Conservation (phyloP, 2,113 vertebrate genomes). For the Sorex araneus region DNA sequence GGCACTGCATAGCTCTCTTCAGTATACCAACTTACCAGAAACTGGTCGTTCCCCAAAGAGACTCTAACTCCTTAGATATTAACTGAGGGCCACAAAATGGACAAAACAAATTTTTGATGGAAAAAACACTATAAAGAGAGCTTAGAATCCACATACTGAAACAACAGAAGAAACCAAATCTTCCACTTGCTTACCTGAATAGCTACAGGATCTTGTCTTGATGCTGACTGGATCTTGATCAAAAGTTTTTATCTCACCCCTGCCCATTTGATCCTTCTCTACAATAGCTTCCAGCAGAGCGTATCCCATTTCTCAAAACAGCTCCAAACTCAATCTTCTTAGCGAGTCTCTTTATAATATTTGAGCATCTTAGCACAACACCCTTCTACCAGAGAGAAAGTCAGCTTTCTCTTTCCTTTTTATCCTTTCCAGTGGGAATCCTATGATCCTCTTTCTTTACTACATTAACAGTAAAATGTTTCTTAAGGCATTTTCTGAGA, state of each 20-base stretch:
- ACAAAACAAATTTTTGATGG: background rate
- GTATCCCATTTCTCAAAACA: background rate
- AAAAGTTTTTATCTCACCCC: background rate
- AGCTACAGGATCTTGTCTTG: background rate
- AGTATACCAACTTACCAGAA: background rate
- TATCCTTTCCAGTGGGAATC: background rate
- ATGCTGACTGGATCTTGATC: background rate
- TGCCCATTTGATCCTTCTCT: background rate
- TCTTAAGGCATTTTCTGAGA: slow-evolving; percentile 11
- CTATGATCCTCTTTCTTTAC: slow-evolving; percentile 17
- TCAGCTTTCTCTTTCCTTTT: slow-evolving; percentile 8
- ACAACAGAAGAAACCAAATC: background rate
- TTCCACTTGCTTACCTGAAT: background rate
- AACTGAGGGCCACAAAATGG: background rate
- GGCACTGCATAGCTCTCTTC: background rate
- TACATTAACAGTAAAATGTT: slow-evolving; percentile 20
- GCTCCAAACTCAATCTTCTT: background rate
- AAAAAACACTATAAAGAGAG: background rate
- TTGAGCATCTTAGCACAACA: background rate
- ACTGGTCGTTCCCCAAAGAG: slow-evolving; percentile 31
- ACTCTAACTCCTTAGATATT: background rate
- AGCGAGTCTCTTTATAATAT: background rate
- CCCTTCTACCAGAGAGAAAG: background rate
- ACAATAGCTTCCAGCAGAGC: background rate
- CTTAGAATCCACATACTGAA: background rate